phyloP scores from a whole-genome alignment of 2,113 vertebrate species.

The Rhinolophus sinicus region DNA sequence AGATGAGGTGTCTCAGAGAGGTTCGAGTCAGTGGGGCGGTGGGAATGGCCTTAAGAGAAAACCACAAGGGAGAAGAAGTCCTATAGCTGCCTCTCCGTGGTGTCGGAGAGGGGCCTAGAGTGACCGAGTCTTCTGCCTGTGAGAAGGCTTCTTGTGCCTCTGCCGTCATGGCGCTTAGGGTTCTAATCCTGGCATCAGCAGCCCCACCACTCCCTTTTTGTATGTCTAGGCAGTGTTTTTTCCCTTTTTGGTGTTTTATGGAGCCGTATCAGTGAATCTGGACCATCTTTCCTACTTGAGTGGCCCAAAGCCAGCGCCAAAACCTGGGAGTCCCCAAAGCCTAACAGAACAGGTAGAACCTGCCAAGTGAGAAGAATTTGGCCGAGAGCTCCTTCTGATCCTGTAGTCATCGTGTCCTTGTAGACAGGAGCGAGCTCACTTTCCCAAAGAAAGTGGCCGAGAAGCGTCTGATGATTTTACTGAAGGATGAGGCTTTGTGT shows the following conservation, averaged over 20 bases:
- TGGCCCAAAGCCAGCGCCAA: constrained; percentile 64
- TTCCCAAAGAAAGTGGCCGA: constrained; percentile 13
- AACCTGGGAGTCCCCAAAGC: constrained; percentile 47
- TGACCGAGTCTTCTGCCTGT: constrained; percentile 45
- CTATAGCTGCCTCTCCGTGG: constrained; percentile 60
- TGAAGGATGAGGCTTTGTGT: neutral
- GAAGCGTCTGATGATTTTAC: neutral
- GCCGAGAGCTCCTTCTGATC: neutral
- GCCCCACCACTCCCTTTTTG: constrained; percentile 65
- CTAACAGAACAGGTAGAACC: constrained; percentile 16
- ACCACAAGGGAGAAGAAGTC: neutral
- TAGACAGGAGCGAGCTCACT: neutral
- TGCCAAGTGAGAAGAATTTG: constrained; percentile 31
- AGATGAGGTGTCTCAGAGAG: neutral
- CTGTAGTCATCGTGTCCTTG: neutral
- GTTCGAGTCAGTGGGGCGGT: neutral
- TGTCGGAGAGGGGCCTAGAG: constrained; percentile 47
- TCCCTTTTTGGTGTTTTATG: constrained; percentile 79
- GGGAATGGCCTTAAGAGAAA: neutral
- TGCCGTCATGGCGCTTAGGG: constrained; percentile 72
- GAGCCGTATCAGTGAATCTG: constrained; percentile 78
- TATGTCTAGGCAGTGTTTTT: constrained; percentile 79
- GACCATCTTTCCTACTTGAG: constrained; percentile 61
- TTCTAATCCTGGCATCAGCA: constrained; percentile 45
- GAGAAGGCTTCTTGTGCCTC: constrained; percentile 67